Evolutionary conservation across 2,888 invertebrate genomes (phyloP), one percentile per base, ranked within the genome.

Genomic region (Nineta flava): DNA sequence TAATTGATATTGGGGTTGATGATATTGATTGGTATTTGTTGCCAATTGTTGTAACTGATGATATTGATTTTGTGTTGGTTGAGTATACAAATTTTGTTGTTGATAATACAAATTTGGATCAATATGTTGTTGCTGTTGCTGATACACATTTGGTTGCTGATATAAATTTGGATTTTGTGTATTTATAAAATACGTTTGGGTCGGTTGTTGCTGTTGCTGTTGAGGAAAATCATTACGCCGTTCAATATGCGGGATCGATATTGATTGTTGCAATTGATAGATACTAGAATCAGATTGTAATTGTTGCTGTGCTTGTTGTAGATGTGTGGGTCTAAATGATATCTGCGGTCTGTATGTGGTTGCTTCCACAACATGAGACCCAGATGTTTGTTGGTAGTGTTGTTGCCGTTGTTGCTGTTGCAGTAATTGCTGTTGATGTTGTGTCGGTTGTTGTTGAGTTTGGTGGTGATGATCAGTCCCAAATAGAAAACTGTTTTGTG

Each of bases 361-460:
- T 47, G 44, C 44, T 21, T 44, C 47, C 9, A 43, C 31, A 49
- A 43, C 31, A 49, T 53, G 48, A 7, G 51, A 2, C 7, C 26
- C 26, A 26, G 26, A 7, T 26, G 52, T 15, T 50, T 26, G 26
- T 50, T 26, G 26, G 7, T 26, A 26, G 26, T 26, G 26, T 26
- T 46, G 31, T 49, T 59, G 56, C 44, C 55, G 53, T 35, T 55
- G 52, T 19, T 53, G 55, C 15, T 53, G 46, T 15, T 51, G 51
- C 12, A 52, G 52, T 43, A 3, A 17, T 49, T 66, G 60, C 57
- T 61, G 57, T 55, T 59, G 60, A 53, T 52, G 53, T 55, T 59
- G 58, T 55, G 59, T 56, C 52, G 57, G 57, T 53, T 53, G 47
- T 53, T 54, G 46, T 54, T 54, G 34, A 53, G 53, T 35, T 55